Percentiles rank a stretch among this genome's conserved stretches.
phyloP scores from a whole-genome alignment of 1,140 invertebrate species.

The Tenebrio molitor region DNA sequence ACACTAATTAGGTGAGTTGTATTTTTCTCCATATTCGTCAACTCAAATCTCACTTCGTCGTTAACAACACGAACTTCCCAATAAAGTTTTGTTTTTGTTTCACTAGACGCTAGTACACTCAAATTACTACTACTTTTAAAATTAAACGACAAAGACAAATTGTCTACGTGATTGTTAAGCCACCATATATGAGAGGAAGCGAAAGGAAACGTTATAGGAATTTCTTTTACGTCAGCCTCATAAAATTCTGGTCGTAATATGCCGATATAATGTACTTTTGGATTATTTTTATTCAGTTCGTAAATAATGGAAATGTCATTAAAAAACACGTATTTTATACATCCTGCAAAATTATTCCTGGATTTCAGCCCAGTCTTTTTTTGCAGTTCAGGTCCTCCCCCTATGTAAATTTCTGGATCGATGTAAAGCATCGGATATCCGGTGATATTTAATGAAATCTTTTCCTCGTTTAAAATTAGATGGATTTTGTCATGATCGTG shows the following conservation, averaged over 20 bases:
- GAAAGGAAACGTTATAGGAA: slow-evolving; percentile 93
- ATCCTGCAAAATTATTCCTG: slow-evolving; percentile 85
- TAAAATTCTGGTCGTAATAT: slow-evolving; percentile 86
- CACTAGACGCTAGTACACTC: slow-evolving; percentile 87
- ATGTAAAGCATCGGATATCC: slow-evolving; percentile 86
- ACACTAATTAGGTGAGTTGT: slow-evolving; percentile 82
- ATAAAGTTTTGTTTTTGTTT: slow-evolving; percentile 79
- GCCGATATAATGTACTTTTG: slow-evolving; percentile 80
- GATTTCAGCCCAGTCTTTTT: slow-evolving; percentile 82
- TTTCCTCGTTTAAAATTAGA: slow-evolving; percentile 81
- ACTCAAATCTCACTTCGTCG: slow-evolving; percentile 86
- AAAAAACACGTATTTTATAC: slow-evolving; percentile 92
- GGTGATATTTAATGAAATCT: slow-evolving; percentile 77
- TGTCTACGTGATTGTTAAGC: slow-evolving; percentile 78
- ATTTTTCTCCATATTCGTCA: slow-evolving; percentile 79
- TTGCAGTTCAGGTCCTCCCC: slow-evolving; percentile 79
- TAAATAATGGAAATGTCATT: slow-evolving; percentile 93
- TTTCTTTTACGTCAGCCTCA: slow-evolving; percentile 86
- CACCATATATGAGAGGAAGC: slow-evolving; percentile 90
- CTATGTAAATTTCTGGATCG: slow-evolving; percentile 94
- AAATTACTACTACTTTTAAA: slow-evolving; percentile 88
- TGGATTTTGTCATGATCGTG: slow-evolving; percentile 80
- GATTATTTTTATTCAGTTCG: slow-evolving; percentile 84
- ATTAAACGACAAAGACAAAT: slow-evolving; percentile 86
- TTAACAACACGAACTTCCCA: slow-evolving; percentile 90